Base-by-base conservation (phyloP, 2,113 vertebrate species). In the Dissostichus mawsoni region DNA sequence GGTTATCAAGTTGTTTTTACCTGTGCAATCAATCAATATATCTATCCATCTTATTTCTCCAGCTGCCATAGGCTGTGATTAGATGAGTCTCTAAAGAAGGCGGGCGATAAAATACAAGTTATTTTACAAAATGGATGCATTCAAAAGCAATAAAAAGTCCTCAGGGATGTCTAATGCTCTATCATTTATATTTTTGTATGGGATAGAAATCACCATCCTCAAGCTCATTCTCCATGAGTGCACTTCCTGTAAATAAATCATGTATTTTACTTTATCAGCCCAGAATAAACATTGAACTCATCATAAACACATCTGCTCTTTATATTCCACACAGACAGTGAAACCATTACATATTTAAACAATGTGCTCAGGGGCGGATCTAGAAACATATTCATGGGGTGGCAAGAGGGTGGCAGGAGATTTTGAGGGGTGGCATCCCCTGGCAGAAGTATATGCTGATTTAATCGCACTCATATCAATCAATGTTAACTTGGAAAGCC, bases 41-140 rank as follows among this genome's bases (percentile, higher is more conserved):
- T 78, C 8, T 36, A 25, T 68, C 33, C 29, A 45, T 9, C 20
- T 51, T 59, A 52, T 66, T 52, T n/a, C n/a, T 68, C 18, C 48
- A 53, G 78, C 71, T 81, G 62, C 73, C 66, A 68, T n/a, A 55
- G 67, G 70, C 50, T 78, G 58, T 47, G 33, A 74, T 71, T 68
- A 74, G 25, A 77, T 41, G 50, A 85, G 55, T 44, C 25, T 11
- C 44, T 61, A 70, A 74, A 55, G 25, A 47, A 50, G 45, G 16
- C 67, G 59, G 45, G 71, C 1, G 25, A 61, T 65, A 5, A 48
- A 63, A 18, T 2, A 2, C 29, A 16, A 53, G 18, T 33, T 69
- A 44, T 58, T 63, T 64, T 6, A 41, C 36, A 76, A 68, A 64
- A 29, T 29, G 29, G 29, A 29, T 29, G 29, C 29, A 29, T 29